phyloP scores from a whole-genome alignment of 2,797 vertebrate species.

The Alcedo atthis region DNA sequence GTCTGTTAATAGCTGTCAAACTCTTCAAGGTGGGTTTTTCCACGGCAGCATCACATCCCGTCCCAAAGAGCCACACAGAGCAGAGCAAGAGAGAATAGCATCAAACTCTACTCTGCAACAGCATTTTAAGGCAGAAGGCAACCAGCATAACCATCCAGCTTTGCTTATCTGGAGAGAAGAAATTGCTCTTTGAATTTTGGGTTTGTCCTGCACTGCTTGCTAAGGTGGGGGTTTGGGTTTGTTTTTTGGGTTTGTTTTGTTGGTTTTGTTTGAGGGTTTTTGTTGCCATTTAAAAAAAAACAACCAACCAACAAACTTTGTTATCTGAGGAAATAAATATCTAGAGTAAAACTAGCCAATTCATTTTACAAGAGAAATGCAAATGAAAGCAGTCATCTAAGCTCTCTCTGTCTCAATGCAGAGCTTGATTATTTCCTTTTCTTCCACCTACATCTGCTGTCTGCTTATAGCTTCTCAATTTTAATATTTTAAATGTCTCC shows the following conservation, averaged over 20 bases:
- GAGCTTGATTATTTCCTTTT: not conserved
- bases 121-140: not conserved
- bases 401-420: not conserved
- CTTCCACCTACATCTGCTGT: constrained; percentile 3
- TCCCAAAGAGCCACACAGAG: not conserved
- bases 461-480: not conserved
- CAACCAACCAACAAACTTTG: not conserved
- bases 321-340: not conserved
- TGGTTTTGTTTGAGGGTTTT: too few species aligned
- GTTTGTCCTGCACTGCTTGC: not conserved
- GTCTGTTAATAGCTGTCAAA: not conserved
- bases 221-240: not conserved
- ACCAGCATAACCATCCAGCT: not conserved
- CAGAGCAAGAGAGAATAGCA: not conserved
- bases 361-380: not conserved
- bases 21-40: not conserved
- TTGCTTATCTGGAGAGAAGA: not conserved
- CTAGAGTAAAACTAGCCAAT: not conserved
- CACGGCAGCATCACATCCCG: not conserved
- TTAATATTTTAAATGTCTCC: not conserved
- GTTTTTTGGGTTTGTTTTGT: too few species aligned
- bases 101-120: not conserved
- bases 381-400: not conserved
- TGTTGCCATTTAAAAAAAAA: not conserved
- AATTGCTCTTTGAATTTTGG: not conserved